Evolutionary conservation across 2,113 vertebrate genomes (phyloP), one percentile per base, ranked within the genome.

Genomic region (Holacanthus passer): DNA sequence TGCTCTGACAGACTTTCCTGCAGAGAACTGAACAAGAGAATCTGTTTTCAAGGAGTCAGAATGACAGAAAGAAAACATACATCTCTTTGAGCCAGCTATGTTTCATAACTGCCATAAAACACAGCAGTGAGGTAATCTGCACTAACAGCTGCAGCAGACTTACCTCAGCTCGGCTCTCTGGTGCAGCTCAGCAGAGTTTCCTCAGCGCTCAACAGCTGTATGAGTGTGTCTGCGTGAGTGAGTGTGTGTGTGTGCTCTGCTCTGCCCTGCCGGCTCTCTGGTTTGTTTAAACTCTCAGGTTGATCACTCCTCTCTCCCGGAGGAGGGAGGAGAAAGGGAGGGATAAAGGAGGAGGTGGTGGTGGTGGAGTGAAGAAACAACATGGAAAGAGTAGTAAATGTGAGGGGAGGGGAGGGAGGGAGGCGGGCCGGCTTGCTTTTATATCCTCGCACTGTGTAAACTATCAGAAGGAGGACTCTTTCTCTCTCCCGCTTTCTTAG

Each of bases 241-340:
- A n/a, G 76, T 58, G 77, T 60, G 71, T 50, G 39, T 81, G 89
- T 77, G 59, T 63, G 79, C 74, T 84, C 79, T 85, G 83, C 76
- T 90, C 84, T 59, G 79, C 69, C 39, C 79, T 75, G 82, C 85
- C 77, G 75, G 74, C 58, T 84, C 55, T 85, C 91, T 87, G 91
- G 87, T 92, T 92, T 91, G 90, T 93, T 94, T 91, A 90, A 94
- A 93, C 93, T 89, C 89, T 93, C 91, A 93, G 89, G 92, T 90
- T 87, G 90, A 91, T 87, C 88, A 67, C 88, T 87, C 86, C 88
- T 92, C 89, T 92, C 76, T 27, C 52, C 41, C 7, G 29, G 62
- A 86, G 80, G 90, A 87, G 85, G 89, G 90, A 90, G 89, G 87
- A 91, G 87, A 87, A 79, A 83, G 88, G 82, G 91, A 89, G 84